Base-by-base conservation (phyloP, 2,113 vertebrate genomes). In the Chamaetylas fuelleborni region DNA sequence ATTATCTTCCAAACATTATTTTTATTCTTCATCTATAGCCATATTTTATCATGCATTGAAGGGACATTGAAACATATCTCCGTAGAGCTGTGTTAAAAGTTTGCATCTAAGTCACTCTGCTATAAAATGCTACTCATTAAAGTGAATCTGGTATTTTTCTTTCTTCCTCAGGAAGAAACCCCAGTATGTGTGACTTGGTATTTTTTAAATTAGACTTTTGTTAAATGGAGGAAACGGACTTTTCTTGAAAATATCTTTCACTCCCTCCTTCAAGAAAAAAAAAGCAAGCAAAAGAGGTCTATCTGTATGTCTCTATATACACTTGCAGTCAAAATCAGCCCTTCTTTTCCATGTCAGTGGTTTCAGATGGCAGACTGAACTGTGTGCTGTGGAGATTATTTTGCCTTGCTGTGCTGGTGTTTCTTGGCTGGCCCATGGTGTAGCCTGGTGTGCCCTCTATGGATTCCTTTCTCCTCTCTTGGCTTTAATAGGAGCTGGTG, bases 361-460 rank as follows among this genome's bases (percentile, higher is more conserved):
- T 87, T 78, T 89, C 82, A 85, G 73, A 83, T 38, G 71, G 42
- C 48, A 81, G 42, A 65, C 42, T 42, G 61, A 54, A 19, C n/a
- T 85, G 66, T 22, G 3, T 71, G 40, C 19, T 8, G 4, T 26
- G 33, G 70, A 36, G 50, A 56, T 70, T 87, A 29, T 51, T 96
- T 85, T 92, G 92, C 71, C 42, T 95, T 15, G 6, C 34, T 23
- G n/a, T 91, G 61, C 69, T 91, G 73, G 48, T 77, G 74, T 64
- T 84, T 91, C 29, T 98, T n/a, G 98, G 96, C 89, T 98, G 98
- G 98, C 98, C 98, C 43, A 80, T 97, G 48, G 98, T 78, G 94
- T 97, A 74, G 83, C 96, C 79, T 92, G 98, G 74, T 97, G 98
- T 78, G 97, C 85, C 54, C 92, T 98, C 50, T 98, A 95, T 24